A percentile compares a stretch with the other conserved stretches of the same genome.
phyloP scores from a whole-genome alignment of 2,113 vertebrate genomes.

The Lynx canadensis region DNA sequence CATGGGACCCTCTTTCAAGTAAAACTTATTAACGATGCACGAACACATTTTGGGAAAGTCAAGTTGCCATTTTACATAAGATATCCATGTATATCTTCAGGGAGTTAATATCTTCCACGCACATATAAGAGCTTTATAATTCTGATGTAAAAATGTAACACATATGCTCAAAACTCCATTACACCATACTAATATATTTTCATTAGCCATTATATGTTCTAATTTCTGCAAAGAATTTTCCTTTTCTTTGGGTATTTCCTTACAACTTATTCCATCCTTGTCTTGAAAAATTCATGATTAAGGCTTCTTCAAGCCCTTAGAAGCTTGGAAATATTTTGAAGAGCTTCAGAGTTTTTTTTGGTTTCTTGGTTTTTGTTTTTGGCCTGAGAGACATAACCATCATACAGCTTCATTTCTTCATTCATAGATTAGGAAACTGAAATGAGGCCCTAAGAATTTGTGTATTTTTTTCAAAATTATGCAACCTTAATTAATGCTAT shows the following conservation, averaged over 20 bases:
- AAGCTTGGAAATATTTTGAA: not conserved
- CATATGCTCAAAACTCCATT: not conserved
- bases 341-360: not conserved
- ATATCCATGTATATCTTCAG: not conserved
- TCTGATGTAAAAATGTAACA: not conserved
- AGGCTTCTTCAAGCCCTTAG: not conserved
- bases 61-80: not conserved
- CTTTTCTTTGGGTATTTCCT: not conserved
- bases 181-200: not conserved
- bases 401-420: not conserved
- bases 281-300: not conserved
- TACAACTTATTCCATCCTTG: not conserved
- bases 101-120: not conserved
- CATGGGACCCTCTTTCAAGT: not conserved
- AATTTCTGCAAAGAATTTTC: not conserved
- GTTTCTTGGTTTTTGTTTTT: not conserved
- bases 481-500: not conserved
- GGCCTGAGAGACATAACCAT: not conserved
- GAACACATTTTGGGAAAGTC: not conserved
- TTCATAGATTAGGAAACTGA: not conserved
- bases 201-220: not conserved
- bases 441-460: not conserved
- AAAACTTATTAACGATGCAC: not conserved
- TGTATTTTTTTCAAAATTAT: not conserved
- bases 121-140: not conserved